Base-by-base conservation (phyloP, 2,888 invertebrate genomes). In the Cheilosia pagana region DNA sequence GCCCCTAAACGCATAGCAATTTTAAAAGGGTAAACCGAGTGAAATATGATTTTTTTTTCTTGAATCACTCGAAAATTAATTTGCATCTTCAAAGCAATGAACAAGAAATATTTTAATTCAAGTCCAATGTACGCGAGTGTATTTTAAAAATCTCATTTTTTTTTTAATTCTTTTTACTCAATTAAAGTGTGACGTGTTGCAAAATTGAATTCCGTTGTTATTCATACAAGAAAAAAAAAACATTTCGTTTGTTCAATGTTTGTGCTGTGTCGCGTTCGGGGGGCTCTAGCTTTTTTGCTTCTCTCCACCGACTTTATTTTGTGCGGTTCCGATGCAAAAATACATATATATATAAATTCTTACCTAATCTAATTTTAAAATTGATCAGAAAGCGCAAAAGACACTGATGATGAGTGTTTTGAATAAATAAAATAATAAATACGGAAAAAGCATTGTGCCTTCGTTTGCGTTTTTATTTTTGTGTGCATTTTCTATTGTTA, bases 351-450 rank as follows among this genome's bases (percentile, higher is more conserved):
- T 45, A 50, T 45, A 62, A 31, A 63, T 63, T 83, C 83, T 74
- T 83, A 83, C 85, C 81, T 85, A 85, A 85, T 79, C 85, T 85
- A 85, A 85, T 71, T 81, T 85, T 85, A 85, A 83, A 85, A 85
- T 85, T 76, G 70, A 85, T 85, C 85, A 85, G 75, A 81, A 75
- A 65, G 48, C 72, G 81, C 85, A 60, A 55, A 75, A 75, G 55
- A 83, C 52, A 74, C 67, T 75, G 19, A 59, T 72, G 81, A 82
- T 67, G 85, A 79, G 75, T 70, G 75, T 52, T 63, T 70, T 67
- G 50, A 70, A 68, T 35, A 78, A 65, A 74, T 79, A 60, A 62
- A 67, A 52, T 45, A 41, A 75, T 57, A 76, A 75, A 62, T 50
- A 59, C 76, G 48, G 55, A 55, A 63, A 70, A 55, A 74, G 55